Evolutionary conservation across 2,888 invertebrate genomes (phyloP), one percentile per base, ranked within the genome.

Genomic region (Eremobia ochroleuca): DNA sequence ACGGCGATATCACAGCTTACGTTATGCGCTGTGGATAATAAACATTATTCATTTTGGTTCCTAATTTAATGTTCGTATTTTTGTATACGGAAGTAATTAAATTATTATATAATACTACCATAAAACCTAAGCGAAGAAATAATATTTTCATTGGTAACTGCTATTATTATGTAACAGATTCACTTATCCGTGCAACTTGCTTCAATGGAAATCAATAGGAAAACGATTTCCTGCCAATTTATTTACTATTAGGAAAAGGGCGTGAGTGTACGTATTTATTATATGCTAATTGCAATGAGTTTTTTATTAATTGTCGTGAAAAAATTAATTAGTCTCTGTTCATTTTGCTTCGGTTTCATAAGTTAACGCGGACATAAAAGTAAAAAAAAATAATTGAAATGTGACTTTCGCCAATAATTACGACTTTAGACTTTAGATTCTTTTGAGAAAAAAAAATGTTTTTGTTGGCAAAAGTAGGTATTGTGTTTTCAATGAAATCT

Each of bases 1-100:
- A 65, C 34, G 49, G 62, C 62, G 46, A 73, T 68, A 66, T 43
- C 61, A 37, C 59, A 43, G 28, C 43, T 55, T 43, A 59, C 9
- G n/a, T 40, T 77, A 69, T 59, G 66, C 34, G 58, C 49, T 61
- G 37, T 58, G 28, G 31, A 69, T 73, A 28, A 55, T 31, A n/a
- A 43, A 52, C 25, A 64, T 21, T n/a, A 67, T 55, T 59, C 55
- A 55, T 68, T 67, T 70, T 40, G 15, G 28, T 68, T n/a, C 6
- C 9, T 81, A 40, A 31, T 70, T 58, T 52, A 31, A 28, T 18
- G 4, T 49, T 52, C 15, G 28, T 37, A 49, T 46, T 43, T 73
- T 65, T 65, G 21, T 49, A 3, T 15, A 31, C 9, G 28, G 28
- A 76, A 58, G 13, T 52, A 18, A 18, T 61, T 13, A 15, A 43